Percentiles rank a stretch among this genome's conserved stretches.
These are phyloP conservation scores for Aurelia coerulea DNA, from an alignment of 30 jellyfish, hydroid and myxozoan genomes.

Conservation along the genomic window DNA sequence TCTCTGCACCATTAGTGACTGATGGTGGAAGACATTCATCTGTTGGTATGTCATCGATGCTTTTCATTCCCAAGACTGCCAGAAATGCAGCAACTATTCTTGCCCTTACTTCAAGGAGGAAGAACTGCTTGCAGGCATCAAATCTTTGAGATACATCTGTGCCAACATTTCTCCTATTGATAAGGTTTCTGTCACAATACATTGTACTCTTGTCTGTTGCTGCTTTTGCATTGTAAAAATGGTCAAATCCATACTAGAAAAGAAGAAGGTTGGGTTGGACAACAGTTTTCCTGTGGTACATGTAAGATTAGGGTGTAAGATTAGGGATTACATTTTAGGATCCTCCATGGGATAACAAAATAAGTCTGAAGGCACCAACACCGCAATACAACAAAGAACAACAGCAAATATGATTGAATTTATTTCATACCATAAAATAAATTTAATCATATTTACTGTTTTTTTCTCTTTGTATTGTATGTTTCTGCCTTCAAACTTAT, in stretches of 20 bases:
- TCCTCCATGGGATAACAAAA: too few relatives aligned
- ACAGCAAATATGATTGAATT: too few relatives aligned
- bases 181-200: slow-evolving; percentile 5
- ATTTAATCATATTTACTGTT: too few relatives aligned
- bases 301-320: too few relatives aligned
- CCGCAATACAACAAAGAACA: too few relatives aligned
- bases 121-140: slow-evolving; percentile 12
- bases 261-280: not conserved
- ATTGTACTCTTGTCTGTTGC: slow-evolving; percentile 29
- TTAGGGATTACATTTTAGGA: too few relatives aligned
- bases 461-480: too few relatives aligned
- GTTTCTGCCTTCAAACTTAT: too few relatives aligned
- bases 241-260: slow-evolving; percentile 4
- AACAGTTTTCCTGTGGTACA: not conserved
- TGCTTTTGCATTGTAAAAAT: slow-evolving; percentile 20
- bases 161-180: slow-evolving; percentile 9
- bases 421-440: too few relatives aligned
- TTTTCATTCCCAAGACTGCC: not conserved
- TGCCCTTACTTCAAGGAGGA: slow-evolving; percentile 12
- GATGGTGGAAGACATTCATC: not conserved
- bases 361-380: too few relatives aligned
- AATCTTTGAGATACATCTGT: slow-evolving; percentile 16
- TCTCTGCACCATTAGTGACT: not conserved
- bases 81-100: slow-evolving; percentile 4
- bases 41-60: not conserved